These are phyloP conservation scores for Enteromius paludinosus DNA, from an alignment of 2,797 vertebrate genomes.

Conservation along the genomic window DNA sequence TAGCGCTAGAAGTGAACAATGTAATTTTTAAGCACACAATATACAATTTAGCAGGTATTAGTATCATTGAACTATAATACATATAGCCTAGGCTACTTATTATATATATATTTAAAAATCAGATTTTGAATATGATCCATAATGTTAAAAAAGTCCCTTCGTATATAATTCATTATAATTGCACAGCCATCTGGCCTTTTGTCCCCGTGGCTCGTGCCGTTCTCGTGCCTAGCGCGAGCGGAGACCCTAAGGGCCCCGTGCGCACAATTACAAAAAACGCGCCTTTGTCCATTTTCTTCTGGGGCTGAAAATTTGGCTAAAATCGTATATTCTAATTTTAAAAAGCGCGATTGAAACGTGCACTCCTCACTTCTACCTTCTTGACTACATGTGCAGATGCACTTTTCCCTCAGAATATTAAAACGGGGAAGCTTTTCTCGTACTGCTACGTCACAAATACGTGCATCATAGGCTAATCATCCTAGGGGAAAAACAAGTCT, in stretches of 20 bases:
- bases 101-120: not conserved
- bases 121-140: not conserved
- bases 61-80: not conserved
- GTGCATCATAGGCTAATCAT: constrained; percentile 4
- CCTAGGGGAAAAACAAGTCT: constrained; percentile 50
- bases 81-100: not conserved
- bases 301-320: not conserved
- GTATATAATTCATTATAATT: constrained; percentile 69
- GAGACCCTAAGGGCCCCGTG: not conserved
- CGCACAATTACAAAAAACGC: constrained; percentile 66
- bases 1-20: not conserved
- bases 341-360: not conserved
- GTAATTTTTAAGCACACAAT: not conserved
- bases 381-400: not conserved
- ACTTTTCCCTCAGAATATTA: not conserved
- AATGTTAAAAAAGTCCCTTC: constrained; percentile 1
- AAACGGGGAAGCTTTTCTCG: not conserved
- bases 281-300: constrained; percentile 42
- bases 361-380: not conserved
- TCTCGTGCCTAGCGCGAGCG: constrained; percentile 73
- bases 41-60: not conserved
- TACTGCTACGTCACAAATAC: constrained; percentile 45
- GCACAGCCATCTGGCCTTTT: constrained; percentile 80
- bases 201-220: constrained; percentile 80
- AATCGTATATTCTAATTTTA: not conserved